A percentile compares a stretch with the other conserved stretches of the same genome.
Evolutionary conservation across 2,797 vertebrate genomes (phyloP).

Genomic region (Oreortyx pictus): DNA sequence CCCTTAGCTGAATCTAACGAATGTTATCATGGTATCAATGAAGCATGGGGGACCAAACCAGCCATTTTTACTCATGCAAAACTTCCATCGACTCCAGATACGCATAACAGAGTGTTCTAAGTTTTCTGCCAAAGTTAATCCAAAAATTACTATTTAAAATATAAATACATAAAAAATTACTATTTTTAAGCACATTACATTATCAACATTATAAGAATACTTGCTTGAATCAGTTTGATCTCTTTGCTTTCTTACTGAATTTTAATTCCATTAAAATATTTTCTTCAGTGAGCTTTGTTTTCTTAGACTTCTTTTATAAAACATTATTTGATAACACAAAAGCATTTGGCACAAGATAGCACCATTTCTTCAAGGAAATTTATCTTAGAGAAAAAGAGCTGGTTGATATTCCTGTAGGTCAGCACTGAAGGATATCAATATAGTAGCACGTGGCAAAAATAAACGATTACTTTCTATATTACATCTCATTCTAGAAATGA

Average conservation of each 20-base stretch:
- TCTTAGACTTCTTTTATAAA: neutral
- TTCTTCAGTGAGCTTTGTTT: conserved; percentile 38
- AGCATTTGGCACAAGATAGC: neutral
- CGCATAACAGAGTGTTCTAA: neutral
- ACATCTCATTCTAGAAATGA: neutral
- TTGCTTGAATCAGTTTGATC: neutral
- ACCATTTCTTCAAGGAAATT: neutral
- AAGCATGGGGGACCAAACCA: conserved; percentile 60
- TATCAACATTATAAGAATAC: neutral
- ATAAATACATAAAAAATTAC: neutral
- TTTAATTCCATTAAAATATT: conserved; percentile 45
- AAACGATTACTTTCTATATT: neutral
- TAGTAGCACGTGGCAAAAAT: neutral
- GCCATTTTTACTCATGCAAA: conserved; percentile 12
- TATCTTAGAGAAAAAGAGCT: neutral
- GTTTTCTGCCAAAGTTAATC: neutral
- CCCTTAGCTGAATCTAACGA: conserved; percentile 68
- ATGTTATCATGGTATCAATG: conserved; percentile 35
- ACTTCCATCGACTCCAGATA: neutral
- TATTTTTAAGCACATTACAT: conserved; percentile 2
- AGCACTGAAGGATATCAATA: neutral
- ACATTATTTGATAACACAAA: neutral
- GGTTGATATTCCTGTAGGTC: neutral
- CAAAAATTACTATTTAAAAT: neutral
- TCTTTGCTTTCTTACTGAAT: neutral